A percentile compares a stretch with the other conserved stretches of the same genome.
Conservation (phyloP, 2,113 vertebrate species). For the Callospermophilus lateralis region DNA sequence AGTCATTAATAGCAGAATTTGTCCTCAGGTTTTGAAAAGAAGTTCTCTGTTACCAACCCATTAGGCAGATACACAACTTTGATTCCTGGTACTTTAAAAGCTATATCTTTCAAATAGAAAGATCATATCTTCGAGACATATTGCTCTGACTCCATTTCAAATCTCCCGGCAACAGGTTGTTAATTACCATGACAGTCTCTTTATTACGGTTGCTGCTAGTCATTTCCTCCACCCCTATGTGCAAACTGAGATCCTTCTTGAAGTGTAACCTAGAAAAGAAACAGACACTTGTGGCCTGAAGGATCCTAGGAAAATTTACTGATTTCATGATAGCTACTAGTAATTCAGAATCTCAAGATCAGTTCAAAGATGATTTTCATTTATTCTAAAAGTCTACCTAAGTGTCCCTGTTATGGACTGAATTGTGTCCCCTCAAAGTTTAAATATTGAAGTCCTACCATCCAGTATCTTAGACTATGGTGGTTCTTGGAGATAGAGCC, state of each 20-base stretch:
- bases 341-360: slow-evolving; percentile 42
- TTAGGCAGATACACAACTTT: neutral
- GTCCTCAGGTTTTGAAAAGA: slow-evolving; percentile 46
- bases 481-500: neutral
- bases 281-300: neutral
- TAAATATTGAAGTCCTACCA: neutral
- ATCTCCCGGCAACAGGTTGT: neutral
- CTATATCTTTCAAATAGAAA: slow-evolving; percentile 12
- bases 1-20: slow-evolving; percentile 41
- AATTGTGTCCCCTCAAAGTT: neutral
- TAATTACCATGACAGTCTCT: slow-evolving; percentile 8
- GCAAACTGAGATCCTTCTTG: neutral
- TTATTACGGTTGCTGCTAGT: neutral
- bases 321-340: neutral
- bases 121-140: neutral
- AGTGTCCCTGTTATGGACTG: neutral
- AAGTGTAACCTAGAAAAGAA: neutral
- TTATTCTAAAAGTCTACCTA: slow-evolving; percentile 35
- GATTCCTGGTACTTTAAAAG: slow-evolving; percentile 5
- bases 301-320: neutral
- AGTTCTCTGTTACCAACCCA: neutral
- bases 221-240: neutral
- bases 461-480: neutral
- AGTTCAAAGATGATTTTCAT: neutral
- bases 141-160: neutral